Evolutionary conservation across 2,888 invertebrate species (phyloP).

Genomic region (Pollenia amentaria): DNA sequence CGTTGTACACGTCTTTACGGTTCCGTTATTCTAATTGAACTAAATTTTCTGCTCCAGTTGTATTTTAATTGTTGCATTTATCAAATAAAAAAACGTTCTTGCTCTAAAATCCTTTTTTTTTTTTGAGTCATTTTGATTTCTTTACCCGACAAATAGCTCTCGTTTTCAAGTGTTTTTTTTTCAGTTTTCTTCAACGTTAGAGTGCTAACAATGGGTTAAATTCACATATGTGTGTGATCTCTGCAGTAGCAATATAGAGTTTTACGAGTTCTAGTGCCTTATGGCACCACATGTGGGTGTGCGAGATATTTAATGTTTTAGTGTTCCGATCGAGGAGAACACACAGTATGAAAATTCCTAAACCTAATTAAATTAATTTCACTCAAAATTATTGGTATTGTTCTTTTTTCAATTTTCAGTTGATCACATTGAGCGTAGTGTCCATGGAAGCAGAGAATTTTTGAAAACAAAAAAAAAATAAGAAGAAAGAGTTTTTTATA

Average conservation of each 20-base stretch:
- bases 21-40: constrained; percentile 79
- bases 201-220: constrained; percentile 55
- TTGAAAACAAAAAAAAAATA: not conserved
- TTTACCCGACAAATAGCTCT: constrained; percentile 63
- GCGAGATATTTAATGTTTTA: constrained; percentile 69
- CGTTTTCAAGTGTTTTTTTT: constrained; percentile 60
- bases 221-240: constrained; percentile 60
- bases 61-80: constrained; percentile 73
- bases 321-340: constrained; percentile 23
- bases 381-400: constrained; percentile 43
- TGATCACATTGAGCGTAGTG: constrained; percentile 1
- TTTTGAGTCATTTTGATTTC: constrained; percentile 63
- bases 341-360: constrained; percentile 22
- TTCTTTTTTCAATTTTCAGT: not conserved
- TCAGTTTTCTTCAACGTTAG: not conserved
- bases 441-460: constrained; percentile 17
- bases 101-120: constrained; percentile 77
- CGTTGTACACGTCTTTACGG: constrained; percentile 76
- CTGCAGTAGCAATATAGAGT: not conserved
- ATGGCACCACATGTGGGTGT: constrained; percentile 69
- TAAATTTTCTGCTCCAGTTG: constrained; percentile 77
- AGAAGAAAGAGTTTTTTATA: constrained; percentile 17
- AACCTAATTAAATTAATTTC: constrained; percentile 56
- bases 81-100: constrained; percentile 44
- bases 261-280: constrained; percentile 33